Evolutionary conservation across 2,888 invertebrate species (phyloP), one percentile per base, ranked within the genome.

Genomic region (Apeira syringaria): DNA sequence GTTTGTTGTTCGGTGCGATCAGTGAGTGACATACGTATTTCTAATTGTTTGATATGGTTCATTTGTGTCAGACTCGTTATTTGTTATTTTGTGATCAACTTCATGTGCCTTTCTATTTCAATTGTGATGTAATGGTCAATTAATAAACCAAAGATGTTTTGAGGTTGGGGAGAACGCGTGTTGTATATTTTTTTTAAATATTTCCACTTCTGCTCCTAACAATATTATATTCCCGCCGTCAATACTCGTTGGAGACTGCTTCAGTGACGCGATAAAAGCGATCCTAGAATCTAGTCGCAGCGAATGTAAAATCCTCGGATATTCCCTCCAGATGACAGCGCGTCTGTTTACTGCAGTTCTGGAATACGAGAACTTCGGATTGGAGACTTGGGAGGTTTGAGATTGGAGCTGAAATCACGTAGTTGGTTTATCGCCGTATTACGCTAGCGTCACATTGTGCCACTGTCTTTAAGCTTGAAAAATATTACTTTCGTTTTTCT

Each of bases 391-490:
- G 58, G 58, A 64, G 67, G 75, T 72, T n/a, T n/a, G 78, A 84
- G 85, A 85, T 86, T 79, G 78, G 64, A 71, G 67, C 74, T 68
- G 68, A 76, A 74, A 85, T 80, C 86, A 86, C 84, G 87, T 84
- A 73, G 73, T 75, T 72, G 70, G 80, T 86, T 87, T 86, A 87
- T 86, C 68, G 77, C 52, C 55, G 60, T 70, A 67, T 68, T 60
- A 64, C 55, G 61, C 60, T 63, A 68, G 65, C 74, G 69, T 65
- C 65, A 74, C 72, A 67, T 68, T 65, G 62, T 59, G 46, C 56
- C 58, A 52, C 59, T 46, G 46, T 40, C 28, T 46, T 49, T 25
- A 46, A 43, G 35, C 20, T 15, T 15, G 15, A 15, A 4, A 7
- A 20, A n/a, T n/a, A n/a, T n/a, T n/a, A n/a, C n/a, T n/a, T n/a